A percentile compares a stretch with the other conserved stretches of the same genome.
Conservation (phyloP, 2,113 vertebrate species). For the Neogobius melanostomus region DNA sequence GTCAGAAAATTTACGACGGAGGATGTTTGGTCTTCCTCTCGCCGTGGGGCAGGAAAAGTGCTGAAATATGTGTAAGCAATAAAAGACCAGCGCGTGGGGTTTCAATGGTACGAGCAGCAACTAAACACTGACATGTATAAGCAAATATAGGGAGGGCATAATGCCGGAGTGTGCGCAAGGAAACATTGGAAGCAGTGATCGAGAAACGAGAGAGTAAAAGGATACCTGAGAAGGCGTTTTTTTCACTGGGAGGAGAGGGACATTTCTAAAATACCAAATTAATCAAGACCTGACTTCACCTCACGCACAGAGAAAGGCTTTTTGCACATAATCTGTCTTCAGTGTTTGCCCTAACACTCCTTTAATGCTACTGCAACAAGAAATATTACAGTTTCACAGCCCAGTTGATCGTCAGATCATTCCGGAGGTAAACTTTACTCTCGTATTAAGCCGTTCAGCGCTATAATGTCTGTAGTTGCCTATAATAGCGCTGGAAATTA, state of each 20-base stretch:
- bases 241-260: background rate
- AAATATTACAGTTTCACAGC: background rate
- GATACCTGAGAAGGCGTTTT: background rate
- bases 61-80: constrained; percentile 74
- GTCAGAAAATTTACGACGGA: constrained; percentile 68
- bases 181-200: constrained; percentile 9
- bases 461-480: too few species aligned
- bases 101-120: constrained; percentile 52
- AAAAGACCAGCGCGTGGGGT: constrained; percentile 64
- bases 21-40: constrained; percentile 68
- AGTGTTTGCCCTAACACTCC: background rate
- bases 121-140: constrained; percentile 22
- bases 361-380: background rate
- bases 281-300: background rate
- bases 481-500: background rate
- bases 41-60: constrained; percentile 69
- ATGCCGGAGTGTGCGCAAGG: constrained; percentile 1
- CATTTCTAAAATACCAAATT: constrained; percentile 9
- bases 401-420: too few species aligned
- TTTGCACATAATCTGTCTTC: constrained; percentile 1
- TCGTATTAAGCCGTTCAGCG: too few species aligned
- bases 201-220: background rate
- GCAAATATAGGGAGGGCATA: constrained; percentile 16
- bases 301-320: background rate
- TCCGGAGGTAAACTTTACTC: too few species aligned